Evolutionary conservation across 2,797 vertebrate species (phyloP).

Genomic region (Rhinoraja longicauda): DNA sequence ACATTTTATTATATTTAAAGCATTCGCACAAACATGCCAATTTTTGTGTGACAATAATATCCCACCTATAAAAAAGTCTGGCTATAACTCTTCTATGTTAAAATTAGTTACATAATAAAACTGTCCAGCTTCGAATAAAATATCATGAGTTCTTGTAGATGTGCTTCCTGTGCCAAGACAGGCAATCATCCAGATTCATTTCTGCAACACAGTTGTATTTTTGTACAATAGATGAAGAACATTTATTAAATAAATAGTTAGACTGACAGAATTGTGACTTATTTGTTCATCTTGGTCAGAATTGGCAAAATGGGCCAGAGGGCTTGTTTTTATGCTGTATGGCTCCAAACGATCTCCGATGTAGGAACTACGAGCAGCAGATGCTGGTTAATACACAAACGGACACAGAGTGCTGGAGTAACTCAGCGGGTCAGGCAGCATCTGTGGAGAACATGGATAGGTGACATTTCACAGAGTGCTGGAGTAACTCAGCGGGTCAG

Average conservation of each 20-base stretch:
- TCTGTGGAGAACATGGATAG: too few relatives aligned
- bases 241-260: not conserved
- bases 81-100: not conserved
- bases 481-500: too few relatives aligned
- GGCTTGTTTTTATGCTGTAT: too few relatives aligned
- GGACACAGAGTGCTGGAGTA: too few relatives aligned
- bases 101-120: constrained; percentile 2
- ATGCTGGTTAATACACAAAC: too few relatives aligned
- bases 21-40: not conserved
- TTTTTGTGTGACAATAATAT: not conserved
- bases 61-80: not conserved
- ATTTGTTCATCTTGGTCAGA: not conserved
- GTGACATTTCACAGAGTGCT: too few relatives aligned
- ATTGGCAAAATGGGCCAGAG: too few relatives aligned
- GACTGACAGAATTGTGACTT: not conserved
- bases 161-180: not conserved
- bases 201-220: not conserved
- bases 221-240: not conserved
- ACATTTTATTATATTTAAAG: not conserved
- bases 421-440: too few relatives aligned
- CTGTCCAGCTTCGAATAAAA: not conserved
- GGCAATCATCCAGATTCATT: not conserved
- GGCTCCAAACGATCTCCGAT: too few relatives aligned
- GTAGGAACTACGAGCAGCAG: too few relatives aligned
- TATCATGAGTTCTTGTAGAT: not conserved